A percentile compares a stretch with the other conserved stretches of the same genome.
Conservation (phyloP, 2,888 invertebrate genomes). For the Lithophane socia region DNA sequence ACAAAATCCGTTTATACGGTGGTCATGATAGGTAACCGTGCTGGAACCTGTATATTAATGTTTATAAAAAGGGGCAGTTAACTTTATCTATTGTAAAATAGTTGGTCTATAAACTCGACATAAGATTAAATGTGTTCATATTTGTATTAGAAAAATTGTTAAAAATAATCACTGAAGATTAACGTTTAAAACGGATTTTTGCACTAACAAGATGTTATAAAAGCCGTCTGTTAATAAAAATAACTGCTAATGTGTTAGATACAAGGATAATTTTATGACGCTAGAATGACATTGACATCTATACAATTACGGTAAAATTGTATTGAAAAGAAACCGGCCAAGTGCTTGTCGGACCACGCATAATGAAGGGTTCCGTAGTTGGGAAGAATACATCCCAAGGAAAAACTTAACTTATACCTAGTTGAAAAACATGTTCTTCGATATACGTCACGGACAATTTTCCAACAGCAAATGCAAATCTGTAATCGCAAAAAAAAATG, state of each 20-base stretch:
- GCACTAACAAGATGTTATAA: neutral
- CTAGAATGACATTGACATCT: neutral
- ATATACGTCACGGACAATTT: no score
- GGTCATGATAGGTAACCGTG: no score
- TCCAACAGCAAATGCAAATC: no score
- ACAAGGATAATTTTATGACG: neutral
- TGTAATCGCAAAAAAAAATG: no score
- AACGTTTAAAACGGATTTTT: neutral
- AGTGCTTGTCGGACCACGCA: no score
- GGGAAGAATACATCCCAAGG: no score
- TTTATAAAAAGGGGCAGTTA: neutral
- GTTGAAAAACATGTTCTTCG: no score
- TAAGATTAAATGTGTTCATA: conserved; percentile 54
- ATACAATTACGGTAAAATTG: neutral
- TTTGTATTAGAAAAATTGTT: conserved; percentile 39
- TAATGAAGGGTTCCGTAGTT: no score
- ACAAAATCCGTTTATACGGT: no score
- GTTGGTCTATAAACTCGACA: neutral
- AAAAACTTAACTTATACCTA: no score
- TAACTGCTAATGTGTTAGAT: neutral
- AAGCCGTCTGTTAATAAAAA: neutral
- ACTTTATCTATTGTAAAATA: conserved; percentile 10
- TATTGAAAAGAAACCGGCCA: no score
- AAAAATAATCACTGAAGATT: conserved; percentile 11
- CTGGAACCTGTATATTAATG: neutral